Conservation (phyloP, 2,113 vertebrate species). For the Microcebus jonahi region DNA sequence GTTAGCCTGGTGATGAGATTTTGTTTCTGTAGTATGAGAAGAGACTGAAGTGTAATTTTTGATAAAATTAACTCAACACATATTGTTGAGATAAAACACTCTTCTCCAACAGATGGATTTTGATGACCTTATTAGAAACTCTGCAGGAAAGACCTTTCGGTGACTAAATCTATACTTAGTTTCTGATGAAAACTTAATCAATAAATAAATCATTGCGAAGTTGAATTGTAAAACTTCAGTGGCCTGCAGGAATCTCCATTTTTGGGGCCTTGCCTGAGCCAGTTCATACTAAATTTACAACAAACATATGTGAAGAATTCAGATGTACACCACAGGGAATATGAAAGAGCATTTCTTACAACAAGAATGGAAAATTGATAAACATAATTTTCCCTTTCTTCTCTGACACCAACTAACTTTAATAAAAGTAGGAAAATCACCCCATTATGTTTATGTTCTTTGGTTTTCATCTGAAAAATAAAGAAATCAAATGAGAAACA, state of each 20-base stretch:
- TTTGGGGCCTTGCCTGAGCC: neutral
- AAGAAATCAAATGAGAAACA: neutral
- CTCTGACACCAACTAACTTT: neutral
- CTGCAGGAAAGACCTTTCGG: constrained; percentile 29
- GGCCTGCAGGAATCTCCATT: neutral
- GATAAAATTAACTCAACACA: constrained; percentile 66
- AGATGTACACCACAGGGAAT: neutral
- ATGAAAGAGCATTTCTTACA: neutral
- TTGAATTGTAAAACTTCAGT: neutral
- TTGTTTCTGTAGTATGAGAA: constrained; percentile 46
- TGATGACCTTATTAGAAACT: constrained; percentile 74
- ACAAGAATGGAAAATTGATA: neutral
- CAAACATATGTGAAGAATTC: neutral
- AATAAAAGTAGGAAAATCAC: neutral
- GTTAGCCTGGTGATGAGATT: neutral
- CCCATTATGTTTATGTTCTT: neutral
- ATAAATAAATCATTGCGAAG: constrained; percentile 60
- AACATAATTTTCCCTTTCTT: neutral
- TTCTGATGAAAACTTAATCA: constrained; percentile 47
- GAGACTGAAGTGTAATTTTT: constrained; percentile 20
- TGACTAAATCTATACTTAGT: constrained; percentile 36
- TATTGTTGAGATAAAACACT: constrained; percentile 20
- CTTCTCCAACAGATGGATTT: constrained; percentile 69
- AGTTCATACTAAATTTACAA: neutral
- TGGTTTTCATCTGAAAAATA: neutral